A percentile compares a stretch with the other conserved stretches of the same genome.
phyloP scores from a whole-genome alignment of 2,888 invertebrate species.

The Mythimna vitellina region DNA sequence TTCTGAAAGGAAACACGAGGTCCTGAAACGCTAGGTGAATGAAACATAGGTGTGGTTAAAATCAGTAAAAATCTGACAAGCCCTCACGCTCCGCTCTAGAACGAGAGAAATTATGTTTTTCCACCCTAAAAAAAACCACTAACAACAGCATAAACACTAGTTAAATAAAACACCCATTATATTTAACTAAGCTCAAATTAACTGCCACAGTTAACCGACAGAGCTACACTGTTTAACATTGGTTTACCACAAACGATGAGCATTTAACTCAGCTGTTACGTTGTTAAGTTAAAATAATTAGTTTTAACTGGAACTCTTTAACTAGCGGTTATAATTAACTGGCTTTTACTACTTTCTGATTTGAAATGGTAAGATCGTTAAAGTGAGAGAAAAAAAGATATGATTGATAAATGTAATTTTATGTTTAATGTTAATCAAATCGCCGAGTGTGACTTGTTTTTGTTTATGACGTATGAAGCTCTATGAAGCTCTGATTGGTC shows the following conservation, averaged over 20 bases:
- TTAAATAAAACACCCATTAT: constrained; percentile 54
- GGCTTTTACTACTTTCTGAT: constrained; percentile 35
- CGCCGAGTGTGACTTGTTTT: too few relatives aligned
- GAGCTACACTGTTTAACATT: constrained; percentile 69
- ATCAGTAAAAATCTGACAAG: too few relatives aligned
- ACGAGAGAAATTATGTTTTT: too few relatives aligned
- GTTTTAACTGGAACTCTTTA: constrained; percentile 55
- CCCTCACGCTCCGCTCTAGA: too few relatives aligned
- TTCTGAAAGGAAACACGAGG: too few relatives aligned
- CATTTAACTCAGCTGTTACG: constrained; percentile 67
- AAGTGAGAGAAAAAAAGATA: background rate
- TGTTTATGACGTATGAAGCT: too few relatives aligned
- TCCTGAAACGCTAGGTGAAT: too few relatives aligned
- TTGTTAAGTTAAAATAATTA: constrained; percentile 65
- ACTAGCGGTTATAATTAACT: constrained; percentile 39
- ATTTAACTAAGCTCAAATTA: constrained; percentile 62
- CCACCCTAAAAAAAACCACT: background rate
- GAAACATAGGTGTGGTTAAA: too few relatives aligned
- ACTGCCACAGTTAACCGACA: constrained; percentile 67
- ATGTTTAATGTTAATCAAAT: background rate
- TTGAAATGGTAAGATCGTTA: constrained; percentile 27
- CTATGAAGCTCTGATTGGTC: background rate
- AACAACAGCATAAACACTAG: constrained; percentile 19
- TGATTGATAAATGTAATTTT: background rate
- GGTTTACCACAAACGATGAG: constrained; percentile 75